Conservation (phyloP, 2,113 vertebrate species). For the Cottus gobio region DNA sequence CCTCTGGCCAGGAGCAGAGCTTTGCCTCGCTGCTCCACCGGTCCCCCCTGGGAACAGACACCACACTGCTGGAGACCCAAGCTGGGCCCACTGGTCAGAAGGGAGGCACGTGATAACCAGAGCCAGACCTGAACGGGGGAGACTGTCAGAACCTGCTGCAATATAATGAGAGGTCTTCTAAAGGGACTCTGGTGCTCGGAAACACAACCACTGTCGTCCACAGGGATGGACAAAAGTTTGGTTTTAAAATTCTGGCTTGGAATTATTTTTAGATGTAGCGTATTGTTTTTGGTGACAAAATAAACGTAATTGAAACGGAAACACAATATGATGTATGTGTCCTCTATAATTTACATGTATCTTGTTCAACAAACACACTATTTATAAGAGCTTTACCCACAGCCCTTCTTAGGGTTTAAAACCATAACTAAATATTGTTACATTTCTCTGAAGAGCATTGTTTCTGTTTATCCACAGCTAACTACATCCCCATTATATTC, state of each 20-base stretch:
- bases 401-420: slow-evolving; percentile 17
- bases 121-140: background rate
- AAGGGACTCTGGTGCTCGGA: background rate
- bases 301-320: background rate
- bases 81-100: background rate
- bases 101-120: background rate
- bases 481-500: background rate
- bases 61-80: background rate
- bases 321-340: background rate
- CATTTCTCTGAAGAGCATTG: background rate
- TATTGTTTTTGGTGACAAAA: background rate
- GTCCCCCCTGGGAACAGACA: no score
- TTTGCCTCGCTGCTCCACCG: no score
- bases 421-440: background rate
- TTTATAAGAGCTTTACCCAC: background rate
- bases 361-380: background rate
- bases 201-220: background rate
- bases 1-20: no score
- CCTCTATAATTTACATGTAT: background rate
- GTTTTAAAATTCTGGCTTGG: background rate
- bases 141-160: background rate
- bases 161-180: background rate
- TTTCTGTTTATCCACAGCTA: background rate
- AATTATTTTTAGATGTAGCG: background rate
- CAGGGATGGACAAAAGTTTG: background rate